Conservation (phyloP, 2,797 vertebrate genomes). For the Tapirus indicus region DNA sequence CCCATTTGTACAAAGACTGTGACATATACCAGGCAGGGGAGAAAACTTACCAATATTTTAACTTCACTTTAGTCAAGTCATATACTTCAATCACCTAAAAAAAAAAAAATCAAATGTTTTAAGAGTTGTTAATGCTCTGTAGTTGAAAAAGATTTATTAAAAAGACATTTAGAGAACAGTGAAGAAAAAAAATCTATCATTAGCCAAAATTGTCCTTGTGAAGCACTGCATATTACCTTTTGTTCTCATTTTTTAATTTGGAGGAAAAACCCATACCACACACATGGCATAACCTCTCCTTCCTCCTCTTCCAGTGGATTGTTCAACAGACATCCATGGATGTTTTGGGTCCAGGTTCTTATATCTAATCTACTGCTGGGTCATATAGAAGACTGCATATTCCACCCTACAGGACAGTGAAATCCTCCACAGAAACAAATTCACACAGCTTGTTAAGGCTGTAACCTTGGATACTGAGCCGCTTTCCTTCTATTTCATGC, state of each 20-base stretch:
- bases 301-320: neutral
- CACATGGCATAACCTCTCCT: neutral
- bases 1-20: neutral
- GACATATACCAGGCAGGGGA: neutral
- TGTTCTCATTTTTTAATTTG: slow-evolving; percentile 35
- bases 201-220: neutral
- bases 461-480: neutral
- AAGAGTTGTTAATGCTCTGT: slow-evolving; percentile 45
- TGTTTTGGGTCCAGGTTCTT: neutral
- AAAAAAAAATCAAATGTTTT: slow-evolving; percentile 59
- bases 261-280: neutral
- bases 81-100: slow-evolving; percentile 99
- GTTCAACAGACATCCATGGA: neutral
- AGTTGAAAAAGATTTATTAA: slow-evolving; percentile 48
- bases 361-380: neutral
- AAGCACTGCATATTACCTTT: neutral
- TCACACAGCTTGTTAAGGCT: neutral
- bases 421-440: slow-evolving; percentile 27
- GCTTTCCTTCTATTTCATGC: neutral
- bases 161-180: slow-evolving; percentile 20
- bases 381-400: neutral
- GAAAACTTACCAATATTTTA: slow-evolving; percentile 99
- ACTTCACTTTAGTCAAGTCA: slow-evolving; percentile 99
- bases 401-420: neutral
- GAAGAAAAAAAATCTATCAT: neutral